phyloP scores from a whole-genome alignment of 2,797 vertebrate genomes.

The Enoplosus armatus region DNA sequence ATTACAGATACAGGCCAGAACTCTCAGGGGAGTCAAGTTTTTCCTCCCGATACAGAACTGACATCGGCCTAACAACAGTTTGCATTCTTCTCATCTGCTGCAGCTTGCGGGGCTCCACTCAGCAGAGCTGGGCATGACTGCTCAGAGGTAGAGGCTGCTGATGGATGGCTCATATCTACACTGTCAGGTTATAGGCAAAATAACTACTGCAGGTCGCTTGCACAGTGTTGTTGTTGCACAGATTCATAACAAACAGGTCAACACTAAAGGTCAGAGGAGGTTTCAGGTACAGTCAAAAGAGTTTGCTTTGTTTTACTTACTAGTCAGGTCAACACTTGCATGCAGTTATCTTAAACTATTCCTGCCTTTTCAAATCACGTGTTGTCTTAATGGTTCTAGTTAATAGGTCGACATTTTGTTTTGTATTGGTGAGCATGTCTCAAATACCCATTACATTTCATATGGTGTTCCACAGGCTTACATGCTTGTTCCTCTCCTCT shows the following conservation, averaged over 20 bases:
- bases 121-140: slow-evolving; percentile 37
- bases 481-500: background rate
- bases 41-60: slow-evolving; percentile 54
- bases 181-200: slow-evolving; percentile 3
- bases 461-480: background rate
- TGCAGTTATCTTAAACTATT: background rate
- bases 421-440: background rate
- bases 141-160: slow-evolving; percentile 27
- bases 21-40: slow-evolving; percentile 52
- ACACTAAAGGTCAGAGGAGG: background rate
- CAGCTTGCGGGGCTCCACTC: slow-evolving; percentile 25
- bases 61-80: slow-evolving; percentile 53
- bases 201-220: background rate
- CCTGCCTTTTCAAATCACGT: background rate
- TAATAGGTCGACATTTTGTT: background rate
- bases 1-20: slow-evolving; percentile 68
- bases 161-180: slow-evolving; percentile 33
- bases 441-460: background rate
- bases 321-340: background rate
- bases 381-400: background rate
- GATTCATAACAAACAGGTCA: slow-evolving; percentile 17
- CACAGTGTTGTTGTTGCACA: slow-evolving; percentile 5
- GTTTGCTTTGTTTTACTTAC: background rate
- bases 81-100: slow-evolving; percentile 44
- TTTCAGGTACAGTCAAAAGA: background rate